Evolutionary conservation across 2,888 invertebrate genomes (phyloP), one percentile per base, ranked within the genome.

Genomic region (Clostera curtula): DNA sequence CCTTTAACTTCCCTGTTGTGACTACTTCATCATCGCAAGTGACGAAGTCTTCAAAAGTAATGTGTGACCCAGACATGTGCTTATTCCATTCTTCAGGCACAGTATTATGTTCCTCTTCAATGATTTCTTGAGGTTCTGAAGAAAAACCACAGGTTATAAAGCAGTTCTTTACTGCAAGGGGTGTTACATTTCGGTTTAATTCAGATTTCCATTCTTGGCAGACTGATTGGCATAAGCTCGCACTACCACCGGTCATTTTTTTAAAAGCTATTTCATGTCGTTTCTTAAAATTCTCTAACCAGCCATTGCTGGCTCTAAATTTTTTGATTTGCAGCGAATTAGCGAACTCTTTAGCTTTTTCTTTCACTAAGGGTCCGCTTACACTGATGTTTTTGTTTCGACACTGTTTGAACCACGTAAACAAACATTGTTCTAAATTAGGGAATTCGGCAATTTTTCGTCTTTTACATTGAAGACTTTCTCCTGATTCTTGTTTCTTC

Each of bases 271-370:
- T 35, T 19, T 34, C 31, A 28, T 39, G 24, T 14, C 38, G 24
- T 11, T 12, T 38, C 25, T 36, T 38, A 36, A 39, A 36, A 34
- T 31, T 27, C 28, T 34, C 33, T 34, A 43, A 38, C 42, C 38
- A 46, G 14, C 43, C 41, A 12, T 47, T 40, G 20, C 43, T 43
- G 23, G 31, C 39, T 19, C 31, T 33, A 40, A 47, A 40, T 25
- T 43, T 34, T 14, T 36, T 25, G 18, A 38, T 43, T 27, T 24
- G 20, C 19, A 40, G 31, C 35, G 32, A 39, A 29, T 22, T 29
- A 19, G 40, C 46, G 27, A 43, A 40, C 12, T 43, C 34, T 40
- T 34, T 31, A 13, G 37, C 27, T 35, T 47, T 42, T 43, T 43
- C 27, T 38, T 44, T 39, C 19, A 47, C 23, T 24, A 43, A 12